These are phyloP conservation scores for Pygoscelis antarcticus DNA, from an alignment of 2,113 vertebrate genomes.

Conservation along the genomic window DNA sequence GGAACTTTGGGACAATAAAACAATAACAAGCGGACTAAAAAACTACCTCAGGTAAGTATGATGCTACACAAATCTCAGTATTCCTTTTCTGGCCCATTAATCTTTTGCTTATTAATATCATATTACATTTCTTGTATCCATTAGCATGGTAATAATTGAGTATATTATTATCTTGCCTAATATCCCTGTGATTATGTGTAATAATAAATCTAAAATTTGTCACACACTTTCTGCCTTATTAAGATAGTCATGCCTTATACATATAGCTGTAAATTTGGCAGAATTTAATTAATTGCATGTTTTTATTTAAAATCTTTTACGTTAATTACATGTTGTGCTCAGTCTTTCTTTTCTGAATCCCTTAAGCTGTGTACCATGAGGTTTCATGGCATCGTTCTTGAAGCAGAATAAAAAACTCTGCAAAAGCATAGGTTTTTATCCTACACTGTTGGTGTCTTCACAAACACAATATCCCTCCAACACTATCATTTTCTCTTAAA, in stretches of 20 bases:
- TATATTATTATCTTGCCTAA: neutral
- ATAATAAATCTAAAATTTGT: neutral
- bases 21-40: constrained; percentile 96
- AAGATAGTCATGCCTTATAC: neutral
- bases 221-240: neutral
- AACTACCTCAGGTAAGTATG: constrained; percentile 96
- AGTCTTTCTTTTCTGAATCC: neutral
- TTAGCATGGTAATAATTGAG: neutral
- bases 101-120: neutral
- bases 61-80: neutral
- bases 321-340: neutral
- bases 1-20: constrained; percentile 97
- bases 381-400: neutral
- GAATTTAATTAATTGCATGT: neutral
- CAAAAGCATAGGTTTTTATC: neutral
- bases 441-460: neutral
- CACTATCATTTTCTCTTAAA: neutral
- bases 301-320: neutral
- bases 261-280: neutral
- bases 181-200: neutral
- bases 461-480: neutral
- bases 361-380: neutral
- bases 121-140: neutral
- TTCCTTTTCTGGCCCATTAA: neutral
- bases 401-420: neutral